These are phyloP conservation scores for Sebastes hubbsi DNA, from an alignment of 2,797 vertebrate species.

Conservation along the genomic window DNA sequence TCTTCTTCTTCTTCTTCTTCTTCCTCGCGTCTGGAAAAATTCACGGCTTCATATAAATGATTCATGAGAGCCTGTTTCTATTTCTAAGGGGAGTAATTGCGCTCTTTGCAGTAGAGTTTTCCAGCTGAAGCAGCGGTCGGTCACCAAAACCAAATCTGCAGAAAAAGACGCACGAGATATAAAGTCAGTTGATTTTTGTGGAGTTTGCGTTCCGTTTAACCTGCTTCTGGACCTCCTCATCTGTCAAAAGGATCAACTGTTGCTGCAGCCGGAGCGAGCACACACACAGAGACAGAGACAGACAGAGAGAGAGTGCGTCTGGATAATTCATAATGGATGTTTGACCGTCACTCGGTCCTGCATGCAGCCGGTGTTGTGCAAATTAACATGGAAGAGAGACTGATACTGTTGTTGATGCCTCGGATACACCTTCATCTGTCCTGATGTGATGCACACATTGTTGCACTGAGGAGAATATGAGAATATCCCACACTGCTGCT, in stretches of 20 bases:
- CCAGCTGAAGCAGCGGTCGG: conserved; percentile 42
- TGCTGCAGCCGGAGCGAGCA: conserved; percentile 74
- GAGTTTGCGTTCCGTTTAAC: conserved; percentile 56
- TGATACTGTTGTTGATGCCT: conserved; percentile 69
- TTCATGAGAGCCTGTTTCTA: conserved; percentile 72
- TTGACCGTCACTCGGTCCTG: conserved; percentile 59
- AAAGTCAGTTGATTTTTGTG: conserved; percentile 56
- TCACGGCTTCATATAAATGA: conserved; percentile 71
- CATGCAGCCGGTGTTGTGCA: conserved; percentile 53
- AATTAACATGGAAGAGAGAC: conserved; percentile 78
- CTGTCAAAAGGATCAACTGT: conserved; percentile 82
- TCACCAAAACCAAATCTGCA: conserved; percentile 35
- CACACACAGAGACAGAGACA: background rate
- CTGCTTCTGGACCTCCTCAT: conserved; percentile 54
- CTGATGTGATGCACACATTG: conserved; percentile 75
- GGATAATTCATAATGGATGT: conserved; percentile 59
- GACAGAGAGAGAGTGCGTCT: conserved; percentile 45
- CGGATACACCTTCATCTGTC: conserved; percentile 75
- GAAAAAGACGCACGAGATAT: conserved; percentile 18
- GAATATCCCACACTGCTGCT: conserved; percentile 58
- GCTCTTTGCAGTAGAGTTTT: conserved; percentile 62
- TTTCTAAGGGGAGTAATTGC: conserved; percentile 73
- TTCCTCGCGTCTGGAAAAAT: conserved; percentile 68
- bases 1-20: background rate
- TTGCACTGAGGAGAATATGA: conserved; percentile 74